A percentile compares a stretch with the other conserved stretches of the same genome.
These are phyloP conservation scores for Rhineura floridana DNA, from an alignment of 2,113 vertebrate genomes.

Conservation along the genomic window DNA sequence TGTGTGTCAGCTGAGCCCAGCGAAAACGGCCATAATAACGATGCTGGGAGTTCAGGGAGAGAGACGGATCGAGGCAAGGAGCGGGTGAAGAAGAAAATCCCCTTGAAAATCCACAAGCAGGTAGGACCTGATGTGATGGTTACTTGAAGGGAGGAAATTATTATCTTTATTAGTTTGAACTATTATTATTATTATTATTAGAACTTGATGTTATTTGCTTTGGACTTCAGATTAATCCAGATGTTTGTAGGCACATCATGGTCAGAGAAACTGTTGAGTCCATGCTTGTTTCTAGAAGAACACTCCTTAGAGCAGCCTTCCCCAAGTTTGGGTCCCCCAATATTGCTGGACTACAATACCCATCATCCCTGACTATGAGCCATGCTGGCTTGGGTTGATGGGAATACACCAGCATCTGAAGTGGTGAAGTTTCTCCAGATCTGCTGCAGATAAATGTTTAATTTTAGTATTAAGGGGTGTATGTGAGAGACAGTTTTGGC, in stretches of 20 bases:
- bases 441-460: background rate
- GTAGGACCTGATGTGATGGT: constrained; percentile 72
- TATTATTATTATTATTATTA: rapidly evolving
- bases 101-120: constrained; percentile 91
- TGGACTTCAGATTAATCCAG: background rate
- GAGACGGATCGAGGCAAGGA: constrained; percentile 88
- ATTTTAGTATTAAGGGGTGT: background rate
- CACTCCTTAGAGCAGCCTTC: too few relatives aligned
- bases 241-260: background rate
- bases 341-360: too few relatives aligned
- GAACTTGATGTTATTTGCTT: background rate
- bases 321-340: too few relatives aligned
- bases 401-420: too few relatives aligned
- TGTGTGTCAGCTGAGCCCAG: constrained; percentile 84
- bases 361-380: too few relatives aligned
- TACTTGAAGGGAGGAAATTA: background rate
- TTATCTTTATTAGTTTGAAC: too few relatives aligned
- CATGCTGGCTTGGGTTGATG: background rate
- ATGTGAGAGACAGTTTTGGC: background rate
- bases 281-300: background rate
- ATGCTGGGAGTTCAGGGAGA: constrained; percentile 80
- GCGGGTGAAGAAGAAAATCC: constrained; percentile 87
- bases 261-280: background rate
- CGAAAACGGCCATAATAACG: constrained; percentile 87
- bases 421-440: background rate